phyloP scores from a whole-genome alignment of 2,888 invertebrate genomes.

The Drosophila austrosaltans region DNA sequence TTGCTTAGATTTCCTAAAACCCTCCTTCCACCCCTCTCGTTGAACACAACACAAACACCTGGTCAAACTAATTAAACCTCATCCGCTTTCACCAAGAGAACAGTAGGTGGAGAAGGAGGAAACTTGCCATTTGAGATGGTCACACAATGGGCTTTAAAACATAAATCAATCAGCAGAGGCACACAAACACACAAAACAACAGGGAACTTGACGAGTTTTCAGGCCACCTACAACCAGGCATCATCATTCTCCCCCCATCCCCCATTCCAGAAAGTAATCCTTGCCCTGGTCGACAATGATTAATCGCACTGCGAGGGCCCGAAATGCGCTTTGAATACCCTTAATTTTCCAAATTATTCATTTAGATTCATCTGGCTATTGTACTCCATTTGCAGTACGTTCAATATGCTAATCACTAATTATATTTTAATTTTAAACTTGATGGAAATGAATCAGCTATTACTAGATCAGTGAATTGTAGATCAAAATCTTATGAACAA shows the following conservation, averaged over 20 bases:
- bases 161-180: conserved; percentile 66
- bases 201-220: conserved; percentile 69
- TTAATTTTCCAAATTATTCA: conserved; percentile 15
- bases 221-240: conserved; percentile 10
- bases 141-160: conserved; percentile 68
- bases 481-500: too few species aligned
- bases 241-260: background rate
- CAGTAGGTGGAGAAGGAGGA: background rate
- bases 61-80: conserved; percentile 73
- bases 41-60: conserved; percentile 46
- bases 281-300: conserved; percentile 59
- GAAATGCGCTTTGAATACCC: conserved; percentile 41
- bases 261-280: conserved; percentile 21
- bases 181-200: conserved; percentile 57
- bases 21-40: background rate
- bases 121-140: conserved; percentile 17
- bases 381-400: background rate
- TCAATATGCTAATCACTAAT: background rate
- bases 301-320: conserved; percentile 60
- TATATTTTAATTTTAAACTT: background rate
- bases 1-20: conserved; percentile 14
- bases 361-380: background rate
- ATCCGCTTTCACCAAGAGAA: background rate
- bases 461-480: too few species aligned
- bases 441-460: background rate